Percentiles rank a stretch among this genome's conserved stretches.
phyloP scores from a whole-genome alignment of 2,113 vertebrate genomes.

The Myxocyprinus asiaticus region DNA sequence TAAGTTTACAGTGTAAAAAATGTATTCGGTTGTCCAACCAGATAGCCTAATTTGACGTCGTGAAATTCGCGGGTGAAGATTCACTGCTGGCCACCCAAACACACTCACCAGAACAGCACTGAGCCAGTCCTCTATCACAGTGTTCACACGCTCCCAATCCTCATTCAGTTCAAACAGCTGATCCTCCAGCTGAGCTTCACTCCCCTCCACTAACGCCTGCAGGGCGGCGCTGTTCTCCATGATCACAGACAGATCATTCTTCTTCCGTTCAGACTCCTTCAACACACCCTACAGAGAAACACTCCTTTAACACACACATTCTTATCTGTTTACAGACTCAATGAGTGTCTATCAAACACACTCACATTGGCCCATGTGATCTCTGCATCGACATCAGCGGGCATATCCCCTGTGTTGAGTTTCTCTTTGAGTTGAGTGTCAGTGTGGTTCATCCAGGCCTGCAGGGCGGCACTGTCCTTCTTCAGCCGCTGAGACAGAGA shows the following conservation, averaged over 20 bases:
- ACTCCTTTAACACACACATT: neutral
- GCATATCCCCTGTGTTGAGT: constrained; percentile 80
- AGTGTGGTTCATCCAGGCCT: constrained; percentile 83
- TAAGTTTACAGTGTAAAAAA: too few relatives aligned
- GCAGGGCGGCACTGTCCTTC: constrained; percentile 81
- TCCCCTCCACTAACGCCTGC: constrained; percentile 86
- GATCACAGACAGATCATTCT: constrained; percentile 81
- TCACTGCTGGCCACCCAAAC: neutral
- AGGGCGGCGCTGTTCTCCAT: constrained; percentile 85
- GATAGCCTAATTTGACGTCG: too few relatives aligned
- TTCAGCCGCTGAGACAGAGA: constrained; percentile 83
- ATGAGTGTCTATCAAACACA: neutral
- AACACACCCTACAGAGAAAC: constrained; percentile 78
- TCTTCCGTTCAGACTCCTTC: constrained; percentile 88
- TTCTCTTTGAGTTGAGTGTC: constrained; percentile 85
- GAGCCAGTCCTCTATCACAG: constrained; percentile 91
- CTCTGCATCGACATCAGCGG: constrained; percentile 87
- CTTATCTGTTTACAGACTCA: neutral
- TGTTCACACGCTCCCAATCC: constrained; percentile 84
- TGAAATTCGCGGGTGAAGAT: too few relatives aligned
- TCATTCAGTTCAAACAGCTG: constrained; percentile 85
- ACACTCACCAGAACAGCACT: constrained; percentile 83
- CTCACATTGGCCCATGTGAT: constrained; percentile 93
- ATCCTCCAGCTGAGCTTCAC: constrained; percentile 83
- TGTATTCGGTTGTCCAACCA: too few relatives aligned